Percentiles rank a stretch among this genome's conserved stretches.
These are phyloP conservation scores for Lepidostoma basale DNA, from an alignment of 1,140 invertebrate species.

Conservation along the genomic window DNA sequence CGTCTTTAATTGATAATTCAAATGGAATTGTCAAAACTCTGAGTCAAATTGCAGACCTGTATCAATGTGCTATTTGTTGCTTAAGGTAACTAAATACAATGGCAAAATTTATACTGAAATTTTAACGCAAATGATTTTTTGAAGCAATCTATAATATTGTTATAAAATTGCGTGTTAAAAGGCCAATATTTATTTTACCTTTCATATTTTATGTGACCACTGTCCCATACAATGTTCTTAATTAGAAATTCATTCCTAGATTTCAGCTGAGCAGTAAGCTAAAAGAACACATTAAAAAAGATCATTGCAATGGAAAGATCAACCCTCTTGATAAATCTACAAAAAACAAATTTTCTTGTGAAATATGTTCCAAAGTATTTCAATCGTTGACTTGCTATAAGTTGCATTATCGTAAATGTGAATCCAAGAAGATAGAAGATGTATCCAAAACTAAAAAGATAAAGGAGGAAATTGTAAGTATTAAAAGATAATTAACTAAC, in stretches of 20 bases:
- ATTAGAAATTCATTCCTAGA: too few species aligned
- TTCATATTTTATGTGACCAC: too few species aligned
- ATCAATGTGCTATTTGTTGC: slow-evolving; percentile 37
- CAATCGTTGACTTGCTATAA: slow-evolving; percentile 22
- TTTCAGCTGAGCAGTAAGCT: slow-evolving; percentile 16
- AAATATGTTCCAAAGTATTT: slow-evolving; percentile 34
- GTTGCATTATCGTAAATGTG: slow-evolving; percentile 29
- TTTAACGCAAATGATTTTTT: too few species aligned
- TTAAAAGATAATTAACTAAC: background rate
- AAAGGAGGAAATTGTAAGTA: slow-evolving; percentile 30
- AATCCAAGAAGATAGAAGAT: slow-evolving; percentile 30
- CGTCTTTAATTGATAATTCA: too few species aligned
- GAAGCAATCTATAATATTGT: too few species aligned
- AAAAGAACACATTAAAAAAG: slow-evolving; percentile 32
- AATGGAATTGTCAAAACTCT: too few species aligned
- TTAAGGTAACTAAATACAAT: too few species aligned
- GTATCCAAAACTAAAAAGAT: slow-evolving; percentile 20
- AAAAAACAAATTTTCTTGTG: slow-evolving; percentile 22
- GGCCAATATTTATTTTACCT: too few species aligned
- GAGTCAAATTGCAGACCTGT: too few species aligned
- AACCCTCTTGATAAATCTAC: background rate
- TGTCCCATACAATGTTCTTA: too few species aligned
- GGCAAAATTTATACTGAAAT: too few species aligned
- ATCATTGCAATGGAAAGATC: background rate
- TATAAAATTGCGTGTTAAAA: too few species aligned